Conservation (phyloP, 2,113 vertebrate genomes). For the Thalassarche chlororhynchos region DNA sequence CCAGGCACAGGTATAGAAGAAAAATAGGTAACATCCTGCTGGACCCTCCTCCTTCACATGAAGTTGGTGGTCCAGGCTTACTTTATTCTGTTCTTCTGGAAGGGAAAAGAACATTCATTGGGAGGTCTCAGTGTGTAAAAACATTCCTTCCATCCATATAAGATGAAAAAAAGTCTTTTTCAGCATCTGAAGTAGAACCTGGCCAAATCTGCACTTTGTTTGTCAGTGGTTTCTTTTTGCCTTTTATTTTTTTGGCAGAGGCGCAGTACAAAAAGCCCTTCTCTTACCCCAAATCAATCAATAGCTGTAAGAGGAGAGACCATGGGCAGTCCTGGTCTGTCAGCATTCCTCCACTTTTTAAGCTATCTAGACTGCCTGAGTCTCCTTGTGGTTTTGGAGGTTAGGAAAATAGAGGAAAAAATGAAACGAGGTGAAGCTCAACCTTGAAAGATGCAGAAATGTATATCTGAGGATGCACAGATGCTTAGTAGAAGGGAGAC, state of each 20-base stretch:
- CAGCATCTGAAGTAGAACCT: neutral
- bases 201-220: neutral
- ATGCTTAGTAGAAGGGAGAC: neutral
- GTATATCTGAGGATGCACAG: neutral
- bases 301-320: neutral
- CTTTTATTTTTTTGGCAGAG: neutral
- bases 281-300: neutral
- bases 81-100: conserved; percentile 70
- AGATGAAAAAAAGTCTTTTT: neutral
- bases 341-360: neutral
- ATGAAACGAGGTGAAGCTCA: neutral
- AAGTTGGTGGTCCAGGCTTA: conserved; percentile 28
- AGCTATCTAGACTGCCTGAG: neutral
- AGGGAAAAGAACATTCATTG: neutral
- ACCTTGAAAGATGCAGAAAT: neutral
- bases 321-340: neutral
- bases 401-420: neutral
- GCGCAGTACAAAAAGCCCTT: neutral
- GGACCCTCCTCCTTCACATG: conserved; percentile 32
- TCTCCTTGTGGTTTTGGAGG: neutral
- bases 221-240: neutral
- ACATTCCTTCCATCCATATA: neutral
- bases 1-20: conserved; percentile 56
- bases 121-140: neutral
- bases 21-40: conserved; percentile 67